Evolutionary conservation across 2,113 vertebrate genomes (phyloP).

Genomic region (Trichomycterus rosablanca): DNA sequence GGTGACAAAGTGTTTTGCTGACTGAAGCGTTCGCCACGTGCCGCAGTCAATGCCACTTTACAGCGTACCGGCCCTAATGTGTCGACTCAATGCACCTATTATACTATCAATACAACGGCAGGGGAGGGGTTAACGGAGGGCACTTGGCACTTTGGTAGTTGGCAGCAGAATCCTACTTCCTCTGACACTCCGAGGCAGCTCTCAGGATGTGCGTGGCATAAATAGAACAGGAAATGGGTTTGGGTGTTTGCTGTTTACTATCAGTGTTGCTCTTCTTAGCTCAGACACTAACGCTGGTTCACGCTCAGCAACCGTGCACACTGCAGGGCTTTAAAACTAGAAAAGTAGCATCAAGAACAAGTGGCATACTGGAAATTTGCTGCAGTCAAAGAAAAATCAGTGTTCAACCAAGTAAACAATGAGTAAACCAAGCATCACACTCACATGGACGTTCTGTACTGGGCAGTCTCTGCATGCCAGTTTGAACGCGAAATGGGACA

Average conservation of each 20-base stretch:
- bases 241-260: constrained; percentile 2
- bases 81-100: constrained; percentile 35
- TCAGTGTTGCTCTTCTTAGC: too few relatives aligned
- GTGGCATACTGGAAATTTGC: too few relatives aligned
- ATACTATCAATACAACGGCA: constrained; percentile 39
- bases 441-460: constrained; percentile 84
- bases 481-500: constrained; percentile 93
- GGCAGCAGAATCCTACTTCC: constrained; percentile 13
- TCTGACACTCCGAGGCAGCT: constrained; percentile 20
- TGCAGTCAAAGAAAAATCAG: too few relatives aligned
- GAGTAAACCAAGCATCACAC: too few relatives aligned
- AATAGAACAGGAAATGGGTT: constrained; percentile 28
- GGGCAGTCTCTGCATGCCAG: constrained; percentile 85
- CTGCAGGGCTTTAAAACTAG: too few relatives aligned
- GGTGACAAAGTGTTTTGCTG: background rate
- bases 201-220: constrained; percentile 25
- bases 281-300: too few relatives aligned
- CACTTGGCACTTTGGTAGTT: constrained; percentile 35
- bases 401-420: too few relatives aligned
- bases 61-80: constrained; percentile 13
- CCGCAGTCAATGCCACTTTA: constrained; percentile 12
- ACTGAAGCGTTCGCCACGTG: background rate
- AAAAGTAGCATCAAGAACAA: too few relatives aligned
- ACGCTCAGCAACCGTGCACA: too few relatives aligned
- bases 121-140: constrained; percentile 13